Conservation (phyloP, 2,888 invertebrate genomes). For the Stictocephala bisonia region DNA sequence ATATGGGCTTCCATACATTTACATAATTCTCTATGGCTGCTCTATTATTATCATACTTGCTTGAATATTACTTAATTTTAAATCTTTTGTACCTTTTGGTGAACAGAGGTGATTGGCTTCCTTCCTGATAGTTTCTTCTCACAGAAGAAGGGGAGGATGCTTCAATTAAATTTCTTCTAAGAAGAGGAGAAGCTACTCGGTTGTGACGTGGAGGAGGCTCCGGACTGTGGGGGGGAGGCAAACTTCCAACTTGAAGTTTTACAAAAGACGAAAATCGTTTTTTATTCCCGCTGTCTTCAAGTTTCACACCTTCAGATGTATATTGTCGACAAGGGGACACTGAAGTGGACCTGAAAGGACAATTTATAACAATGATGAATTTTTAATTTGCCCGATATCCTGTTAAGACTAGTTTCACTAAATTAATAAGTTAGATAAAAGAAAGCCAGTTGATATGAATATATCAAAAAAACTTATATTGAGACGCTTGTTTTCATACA, state of each 20-base stretch:
- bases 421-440: too few species aligned
- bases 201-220: constrained; percentile 59
- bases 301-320: constrained; percentile 45
- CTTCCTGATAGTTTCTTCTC: constrained; percentile 61
- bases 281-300: constrained; percentile 48
- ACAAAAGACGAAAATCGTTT: constrained; percentile 47
- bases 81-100: background rate
- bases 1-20: too few species aligned
- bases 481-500: too few species aligned
- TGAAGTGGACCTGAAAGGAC: constrained; percentile 57
- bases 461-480: too few species aligned
- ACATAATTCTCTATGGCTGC: too few species aligned
- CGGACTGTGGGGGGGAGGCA: constrained; percentile 52
- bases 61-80: too few species aligned
- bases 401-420: too few species aligned
- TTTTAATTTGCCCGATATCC: too few species aligned
- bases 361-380: too few species aligned
- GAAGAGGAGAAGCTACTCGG: constrained; percentile 54
- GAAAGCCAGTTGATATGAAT: too few species aligned
- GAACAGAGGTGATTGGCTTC: constrained; percentile 28
- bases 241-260: constrained; percentile 48
- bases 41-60: too few species aligned
- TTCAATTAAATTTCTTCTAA: constrained; percentile 50
- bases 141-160: constrained; percentile 64
- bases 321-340: constrained; percentile 58